These are phyloP conservation scores for Caenorhabditis sp. DNA, from an alignment of 2,888 invertebrate species.

Conservation along the genomic window DNA sequence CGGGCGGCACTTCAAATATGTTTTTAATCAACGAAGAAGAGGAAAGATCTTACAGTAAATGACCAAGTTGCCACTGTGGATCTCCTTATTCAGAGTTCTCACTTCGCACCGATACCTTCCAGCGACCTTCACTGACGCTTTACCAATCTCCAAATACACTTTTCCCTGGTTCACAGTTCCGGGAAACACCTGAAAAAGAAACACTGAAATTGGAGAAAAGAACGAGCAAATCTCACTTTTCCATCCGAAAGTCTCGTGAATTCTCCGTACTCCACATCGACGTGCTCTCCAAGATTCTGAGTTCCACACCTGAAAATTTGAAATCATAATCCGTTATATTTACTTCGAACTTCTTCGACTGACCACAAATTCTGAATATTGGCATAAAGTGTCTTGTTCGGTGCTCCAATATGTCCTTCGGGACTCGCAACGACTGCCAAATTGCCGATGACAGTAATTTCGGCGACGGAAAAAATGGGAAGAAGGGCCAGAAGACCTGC, in stretches of 20 bases:
- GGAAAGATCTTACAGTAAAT: conserved; percentile 71
- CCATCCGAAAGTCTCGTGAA: conserved; percentile 65
- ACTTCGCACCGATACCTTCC: conserved; percentile 72
- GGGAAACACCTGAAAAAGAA: conserved; percentile 58
- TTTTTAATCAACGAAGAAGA: too few species aligned
- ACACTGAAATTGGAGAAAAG: too few species aligned
- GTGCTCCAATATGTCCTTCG: conserved; percentile 56
- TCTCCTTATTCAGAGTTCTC: conserved; percentile 64
- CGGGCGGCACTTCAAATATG: conserved; percentile 64
- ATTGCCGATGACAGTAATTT: conserved; percentile 66
- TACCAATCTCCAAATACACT: conserved; percentile 64
- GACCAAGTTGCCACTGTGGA: conserved; percentile 66
- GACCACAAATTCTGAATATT: conserved; percentile 67
- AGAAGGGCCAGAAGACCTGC: conserved; percentile 12
- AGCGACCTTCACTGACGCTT: conserved; percentile 60
- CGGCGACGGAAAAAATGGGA: conserved; percentile 26
- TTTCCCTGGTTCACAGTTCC: conserved; percentile 60
- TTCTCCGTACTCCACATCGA: conserved; percentile 68
- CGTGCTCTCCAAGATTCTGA: conserved; percentile 65
- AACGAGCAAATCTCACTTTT: too few species aligned
- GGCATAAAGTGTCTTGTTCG: conserved; percentile 55
- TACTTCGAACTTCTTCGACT: too few species aligned
- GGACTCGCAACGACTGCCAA: conserved; percentile 66
- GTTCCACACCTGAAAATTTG: conserved; percentile 66
- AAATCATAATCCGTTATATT: background rate